Conservation (phyloP, 2,797 vertebrate species). For the Lithobates pipiens region DNA sequence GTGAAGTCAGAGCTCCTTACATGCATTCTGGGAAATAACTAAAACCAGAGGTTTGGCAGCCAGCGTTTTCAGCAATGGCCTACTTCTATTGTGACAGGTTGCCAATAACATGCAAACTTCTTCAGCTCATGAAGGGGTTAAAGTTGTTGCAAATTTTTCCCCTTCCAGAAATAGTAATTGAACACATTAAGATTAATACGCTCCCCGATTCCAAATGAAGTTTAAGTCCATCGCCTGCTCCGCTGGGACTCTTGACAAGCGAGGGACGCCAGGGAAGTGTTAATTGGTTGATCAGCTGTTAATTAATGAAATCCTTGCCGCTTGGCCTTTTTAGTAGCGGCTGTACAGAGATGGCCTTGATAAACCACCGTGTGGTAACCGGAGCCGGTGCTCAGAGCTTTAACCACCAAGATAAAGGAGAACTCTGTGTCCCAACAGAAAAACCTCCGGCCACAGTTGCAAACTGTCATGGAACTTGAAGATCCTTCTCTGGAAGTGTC, state of each 20-base stretch:
- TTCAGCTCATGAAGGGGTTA: not conserved
- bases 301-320: not conserved
- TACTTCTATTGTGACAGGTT: too few relatives aligned
- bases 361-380: not conserved
- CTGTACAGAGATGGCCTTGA: not conserved
- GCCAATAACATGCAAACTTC: too few relatives aligned
- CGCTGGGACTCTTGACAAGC: not conserved
- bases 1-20: too few relatives aligned
- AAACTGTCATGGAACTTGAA: not conserved
- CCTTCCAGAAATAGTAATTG: not conserved
- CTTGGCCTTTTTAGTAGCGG: not conserved
- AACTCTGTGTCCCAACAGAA: not conserved
- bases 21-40: too few relatives aligned
- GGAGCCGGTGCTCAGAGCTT: not conserved
- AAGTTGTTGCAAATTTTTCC: not conserved
- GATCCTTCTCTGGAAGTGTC: not conserved
- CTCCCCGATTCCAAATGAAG: not conserved
- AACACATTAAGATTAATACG: not conserved
- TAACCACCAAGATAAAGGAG: not conserved
- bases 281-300: conserved; percentile 13
- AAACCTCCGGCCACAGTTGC: not conserved
- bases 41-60: too few relatives aligned
- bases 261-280: not conserved
- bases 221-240: not conserved
- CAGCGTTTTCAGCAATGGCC: too few relatives aligned